A percentile compares a stretch with the other conserved stretches of the same genome.
Conservation (phyloP, 2,888 invertebrate genomes). For the Tetrapedia diversipes region DNA sequence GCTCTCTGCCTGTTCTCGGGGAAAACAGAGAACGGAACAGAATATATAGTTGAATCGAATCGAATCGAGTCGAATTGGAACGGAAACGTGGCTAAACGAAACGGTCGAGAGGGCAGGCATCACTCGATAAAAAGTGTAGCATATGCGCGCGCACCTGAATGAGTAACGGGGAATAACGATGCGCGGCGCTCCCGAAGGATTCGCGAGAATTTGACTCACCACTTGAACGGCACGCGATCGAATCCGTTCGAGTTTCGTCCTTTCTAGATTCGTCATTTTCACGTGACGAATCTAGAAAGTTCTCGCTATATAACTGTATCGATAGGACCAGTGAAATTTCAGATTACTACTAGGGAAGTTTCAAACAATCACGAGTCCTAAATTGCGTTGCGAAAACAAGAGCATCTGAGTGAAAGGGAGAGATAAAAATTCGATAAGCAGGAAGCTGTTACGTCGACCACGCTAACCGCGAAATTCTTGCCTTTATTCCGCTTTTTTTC, state of each 20-base stretch:
- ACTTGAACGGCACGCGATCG: neutral
- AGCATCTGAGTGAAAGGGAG: no score
- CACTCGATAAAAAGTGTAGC: constrained; percentile 1
- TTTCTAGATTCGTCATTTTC: no score
- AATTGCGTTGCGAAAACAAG: no score
- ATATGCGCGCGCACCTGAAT: neutral
- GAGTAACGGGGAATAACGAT: neutral
- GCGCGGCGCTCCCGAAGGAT: no score
- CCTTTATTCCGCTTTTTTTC: neutral
- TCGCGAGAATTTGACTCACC: neutral
- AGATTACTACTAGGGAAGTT: no score
- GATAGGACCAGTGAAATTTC: neutral
- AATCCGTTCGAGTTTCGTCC: no score
- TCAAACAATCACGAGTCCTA: no score
- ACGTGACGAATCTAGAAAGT: no score
- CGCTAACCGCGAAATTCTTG: neutral
- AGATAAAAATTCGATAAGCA: neutral
- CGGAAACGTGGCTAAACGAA: no score
- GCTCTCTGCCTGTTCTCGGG: neutral
- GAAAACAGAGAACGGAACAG: neutral
- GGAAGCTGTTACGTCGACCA: neutral
- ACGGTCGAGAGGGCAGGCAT: neutral
- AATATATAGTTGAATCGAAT: neutral
- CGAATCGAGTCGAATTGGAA: neutral
- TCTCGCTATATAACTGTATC: neutral